Conservation (phyloP, 92 coral and sea anemone genomes). For the Plumapathes pennacea region DNA sequence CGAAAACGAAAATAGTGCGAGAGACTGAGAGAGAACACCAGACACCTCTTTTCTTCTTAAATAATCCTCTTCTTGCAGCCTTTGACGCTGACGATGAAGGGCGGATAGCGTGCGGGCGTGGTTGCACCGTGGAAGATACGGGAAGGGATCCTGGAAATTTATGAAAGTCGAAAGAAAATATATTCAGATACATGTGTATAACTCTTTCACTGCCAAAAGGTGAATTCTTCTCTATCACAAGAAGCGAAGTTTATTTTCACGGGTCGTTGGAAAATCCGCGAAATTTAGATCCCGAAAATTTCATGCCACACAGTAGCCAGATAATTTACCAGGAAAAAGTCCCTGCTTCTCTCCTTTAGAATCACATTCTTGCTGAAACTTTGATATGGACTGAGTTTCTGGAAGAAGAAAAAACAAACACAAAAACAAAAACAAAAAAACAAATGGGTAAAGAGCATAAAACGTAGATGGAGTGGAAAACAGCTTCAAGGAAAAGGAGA, state of each 20-base stretch:
- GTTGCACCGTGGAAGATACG: slow-evolving; percentile 79
- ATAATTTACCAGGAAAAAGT: slow-evolving; percentile 61
- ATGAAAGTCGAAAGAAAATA: too few relatives aligned
- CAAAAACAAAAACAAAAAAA: too few relatives aligned
- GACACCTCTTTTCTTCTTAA: slow-evolving; percentile 69
- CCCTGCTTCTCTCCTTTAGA: slow-evolving; percentile 58
- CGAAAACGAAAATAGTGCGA: too few relatives aligned
- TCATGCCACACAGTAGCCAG: too few relatives aligned
- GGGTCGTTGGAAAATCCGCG: too few relatives aligned
- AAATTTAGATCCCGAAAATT: too few relatives aligned
- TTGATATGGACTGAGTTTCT: slow-evolving; percentile 68
- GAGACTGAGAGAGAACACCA: not conserved
- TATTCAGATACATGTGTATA: too few relatives aligned
- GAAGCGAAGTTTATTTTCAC: too few relatives aligned
- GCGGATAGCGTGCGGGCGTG: slow-evolving; percentile 92
- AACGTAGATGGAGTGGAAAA: too few relatives aligned
- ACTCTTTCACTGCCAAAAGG: too few relatives aligned
- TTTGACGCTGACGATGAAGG: slow-evolving; percentile 67
- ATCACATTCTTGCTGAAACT: slow-evolving; percentile 60
- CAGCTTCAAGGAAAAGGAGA: not conserved
- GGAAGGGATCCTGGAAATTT: slow-evolving; percentile 78
- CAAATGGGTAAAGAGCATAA: too few relatives aligned
- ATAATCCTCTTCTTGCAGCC: slow-evolving; percentile 49
- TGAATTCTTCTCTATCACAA: too few relatives aligned
- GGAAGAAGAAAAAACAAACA: not conserved